phyloP scores from a whole-genome alignment of 1,140 invertebrate genomes.

The Oedothorax gibbosus region DNA sequence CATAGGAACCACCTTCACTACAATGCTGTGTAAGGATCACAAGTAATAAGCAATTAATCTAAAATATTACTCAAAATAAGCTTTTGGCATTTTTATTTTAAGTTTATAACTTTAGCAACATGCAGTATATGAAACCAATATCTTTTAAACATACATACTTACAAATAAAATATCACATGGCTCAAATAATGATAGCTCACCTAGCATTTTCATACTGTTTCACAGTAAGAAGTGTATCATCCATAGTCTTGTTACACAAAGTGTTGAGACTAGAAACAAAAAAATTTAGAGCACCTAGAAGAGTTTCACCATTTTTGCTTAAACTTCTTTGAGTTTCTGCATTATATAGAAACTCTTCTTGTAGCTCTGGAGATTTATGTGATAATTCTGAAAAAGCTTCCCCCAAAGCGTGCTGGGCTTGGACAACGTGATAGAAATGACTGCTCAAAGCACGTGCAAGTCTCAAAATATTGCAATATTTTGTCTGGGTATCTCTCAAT shows the following conservation, averaged over 20 bases:
- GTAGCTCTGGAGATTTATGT: slow-evolving; percentile 93
- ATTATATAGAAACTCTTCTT: slow-evolving; percentile 95
- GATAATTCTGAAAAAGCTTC: slow-evolving; percentile 95
- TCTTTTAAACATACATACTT: not conserved
- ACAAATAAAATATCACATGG: not conserved
- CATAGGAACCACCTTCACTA: no score
- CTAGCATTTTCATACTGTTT: slow-evolving; percentile 92
- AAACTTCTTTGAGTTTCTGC: slow-evolving; percentile 93
- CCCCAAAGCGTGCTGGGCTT: slow-evolving; percentile 83
- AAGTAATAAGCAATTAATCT: no score
- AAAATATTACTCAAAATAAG: not conserved
- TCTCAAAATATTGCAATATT: slow-evolving; percentile 89
- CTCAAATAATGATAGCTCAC: slow-evolving; percentile 69
- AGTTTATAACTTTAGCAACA: not conserved
- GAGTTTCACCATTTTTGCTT: slow-evolving; percentile 92
- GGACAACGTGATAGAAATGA: slow-evolving; percentile 90
- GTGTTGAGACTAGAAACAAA: slow-evolving; percentile 96
- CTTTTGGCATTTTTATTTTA: not conserved
- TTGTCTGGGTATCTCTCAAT: slow-evolving; percentile 91
- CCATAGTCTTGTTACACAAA: slow-evolving; percentile 95
- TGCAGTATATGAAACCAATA: no score
- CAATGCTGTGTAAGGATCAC: no score
- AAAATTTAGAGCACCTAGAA: slow-evolving; percentile 89
- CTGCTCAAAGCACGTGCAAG: slow-evolving; percentile 85
- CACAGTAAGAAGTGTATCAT: slow-evolving; percentile 93